Percentiles rank a stretch among this genome's conserved stretches.
These are phyloP conservation scores for Pterophyllum scalare DNA, from an alignment of 2,113 vertebrate species.

Conservation along the genomic window DNA sequence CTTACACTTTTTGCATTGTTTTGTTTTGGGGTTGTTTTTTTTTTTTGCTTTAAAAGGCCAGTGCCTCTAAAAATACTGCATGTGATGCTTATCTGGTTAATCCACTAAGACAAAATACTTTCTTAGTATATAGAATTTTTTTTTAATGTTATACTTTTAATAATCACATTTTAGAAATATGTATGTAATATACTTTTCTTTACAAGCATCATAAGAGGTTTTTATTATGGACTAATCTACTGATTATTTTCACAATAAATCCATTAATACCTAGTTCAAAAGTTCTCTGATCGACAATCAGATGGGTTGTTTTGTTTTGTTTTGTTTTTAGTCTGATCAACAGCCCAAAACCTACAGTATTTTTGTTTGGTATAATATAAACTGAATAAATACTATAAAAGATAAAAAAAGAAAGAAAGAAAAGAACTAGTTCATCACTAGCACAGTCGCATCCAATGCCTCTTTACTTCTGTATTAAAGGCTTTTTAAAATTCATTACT, in stretches of 20 bases:
- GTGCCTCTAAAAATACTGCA: background rate
- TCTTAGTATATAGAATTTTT: accelerated
- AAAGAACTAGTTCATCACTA: background rate
- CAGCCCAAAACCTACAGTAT: background rate
- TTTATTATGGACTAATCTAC: background rate
- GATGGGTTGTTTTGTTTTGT: background rate
- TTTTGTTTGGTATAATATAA: background rate
- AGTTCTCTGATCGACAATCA: too few species aligned
- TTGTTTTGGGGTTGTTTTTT: background rate
- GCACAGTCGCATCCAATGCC: background rate
- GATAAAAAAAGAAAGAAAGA: background rate
- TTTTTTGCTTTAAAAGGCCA: too few species aligned
- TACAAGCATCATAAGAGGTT: background rate
- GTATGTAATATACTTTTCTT: background rate
- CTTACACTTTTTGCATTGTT: background rate
- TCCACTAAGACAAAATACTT: background rate
- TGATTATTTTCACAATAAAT: background rate
- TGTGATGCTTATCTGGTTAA: background rate
- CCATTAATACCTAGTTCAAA: background rate
- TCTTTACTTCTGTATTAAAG: background rate
- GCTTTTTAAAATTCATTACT: background rate
- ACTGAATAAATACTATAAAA: too few species aligned
- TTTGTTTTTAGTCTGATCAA: background rate
- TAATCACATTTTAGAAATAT: background rate
- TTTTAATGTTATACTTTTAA: too few species aligned